Conservation (phyloP, 1,140 invertebrate genomes). For the Maniola jurtina region DNA sequence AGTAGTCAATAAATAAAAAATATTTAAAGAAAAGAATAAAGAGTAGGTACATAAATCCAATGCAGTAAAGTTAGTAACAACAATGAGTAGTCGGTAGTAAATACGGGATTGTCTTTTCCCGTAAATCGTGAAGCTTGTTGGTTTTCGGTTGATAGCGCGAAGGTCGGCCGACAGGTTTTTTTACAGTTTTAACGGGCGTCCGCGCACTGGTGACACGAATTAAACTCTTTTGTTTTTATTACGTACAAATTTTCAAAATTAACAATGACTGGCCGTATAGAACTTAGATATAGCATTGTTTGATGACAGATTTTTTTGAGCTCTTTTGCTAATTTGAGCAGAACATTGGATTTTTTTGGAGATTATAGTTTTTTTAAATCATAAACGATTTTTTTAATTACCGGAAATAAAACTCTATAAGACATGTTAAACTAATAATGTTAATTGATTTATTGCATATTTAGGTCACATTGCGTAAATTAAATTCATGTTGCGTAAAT, state of each 20-base stretch:
- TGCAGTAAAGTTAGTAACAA: neutral
- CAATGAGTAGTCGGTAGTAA: neutral
- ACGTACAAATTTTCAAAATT: neutral
- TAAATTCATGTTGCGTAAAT: too few relatives aligned
- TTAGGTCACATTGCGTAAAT: neutral
- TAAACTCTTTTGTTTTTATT: slow-evolving; percentile 49
- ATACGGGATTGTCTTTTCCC: slow-evolving; percentile 45
- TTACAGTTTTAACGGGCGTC: slow-evolving; percentile 71
- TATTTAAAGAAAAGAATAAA: neutral
- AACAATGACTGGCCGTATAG: too few relatives aligned
- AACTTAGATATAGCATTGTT: too few relatives aligned
- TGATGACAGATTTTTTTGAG: too few relatives aligned
- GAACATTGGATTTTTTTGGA: too few relatives aligned
- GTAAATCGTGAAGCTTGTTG: slow-evolving; percentile 37
- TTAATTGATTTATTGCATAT: neutral
- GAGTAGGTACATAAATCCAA: too few relatives aligned
- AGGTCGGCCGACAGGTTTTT: slow-evolving; percentile 68
- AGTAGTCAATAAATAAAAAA: neutral
- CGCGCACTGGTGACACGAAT: slow-evolving; percentile 45
- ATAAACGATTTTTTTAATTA: too few relatives aligned
- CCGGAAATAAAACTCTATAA: too few relatives aligned
- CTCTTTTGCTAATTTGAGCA: too few relatives aligned
- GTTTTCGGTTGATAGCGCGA: slow-evolving; percentile 58
- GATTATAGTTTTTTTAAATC: too few relatives aligned
- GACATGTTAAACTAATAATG: too few relatives aligned